Percentiles rank a stretch among this genome's conserved stretches.
phyloP scores from a whole-genome alignment of 2,113 vertebrate genomes.

The Periophthalmodon schlosseri region DNA sequence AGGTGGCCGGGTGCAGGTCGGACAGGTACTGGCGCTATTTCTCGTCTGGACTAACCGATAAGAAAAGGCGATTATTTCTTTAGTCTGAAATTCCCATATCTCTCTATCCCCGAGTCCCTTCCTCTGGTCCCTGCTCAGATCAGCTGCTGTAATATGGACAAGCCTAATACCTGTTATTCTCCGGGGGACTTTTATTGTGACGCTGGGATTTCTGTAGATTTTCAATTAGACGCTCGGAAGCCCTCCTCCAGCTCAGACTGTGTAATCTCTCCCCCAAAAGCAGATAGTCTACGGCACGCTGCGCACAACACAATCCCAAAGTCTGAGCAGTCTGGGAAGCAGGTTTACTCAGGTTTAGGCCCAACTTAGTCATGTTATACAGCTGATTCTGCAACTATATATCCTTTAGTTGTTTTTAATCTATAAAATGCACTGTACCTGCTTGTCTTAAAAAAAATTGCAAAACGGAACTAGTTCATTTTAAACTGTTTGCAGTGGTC shows the following conservation, averaged over 20 bases:
- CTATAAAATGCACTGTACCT: no score
- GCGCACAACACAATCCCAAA: constrained; percentile 46
- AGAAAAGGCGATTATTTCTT: constrained; percentile 64
- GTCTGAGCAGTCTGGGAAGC: constrained; percentile 17
- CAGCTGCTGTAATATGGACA: constrained; percentile 65
- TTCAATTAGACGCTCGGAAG: constrained; percentile 76
- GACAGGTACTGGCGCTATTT: constrained; percentile 47
- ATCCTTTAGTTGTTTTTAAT: no score
- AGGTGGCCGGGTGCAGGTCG: constrained; percentile 32
- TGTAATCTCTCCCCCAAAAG: constrained; percentile 65
- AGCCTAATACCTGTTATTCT: constrained; percentile 67
- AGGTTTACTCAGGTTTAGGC: constrained; percentile 20
- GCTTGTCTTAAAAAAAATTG: no score
- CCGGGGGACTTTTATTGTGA: constrained; percentile 54
- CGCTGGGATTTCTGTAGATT: constrained; percentile 59
- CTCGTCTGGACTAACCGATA: constrained; percentile 60
- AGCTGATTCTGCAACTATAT: background rate
- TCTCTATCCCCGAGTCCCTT: constrained; percentile 49
- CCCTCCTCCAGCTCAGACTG: constrained; percentile 43
- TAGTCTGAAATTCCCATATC: constrained; percentile 34
- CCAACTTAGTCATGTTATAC: constrained; percentile 9
- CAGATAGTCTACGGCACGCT: constrained; percentile 47
- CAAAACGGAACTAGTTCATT: no score
- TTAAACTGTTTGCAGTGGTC: no score
- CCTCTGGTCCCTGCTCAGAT: constrained; percentile 56